Evolutionary conservation across 2,113 vertebrate genomes (phyloP), one percentile per base, ranked within the genome.

Genomic region (Rhynchomys soricoides): DNA sequence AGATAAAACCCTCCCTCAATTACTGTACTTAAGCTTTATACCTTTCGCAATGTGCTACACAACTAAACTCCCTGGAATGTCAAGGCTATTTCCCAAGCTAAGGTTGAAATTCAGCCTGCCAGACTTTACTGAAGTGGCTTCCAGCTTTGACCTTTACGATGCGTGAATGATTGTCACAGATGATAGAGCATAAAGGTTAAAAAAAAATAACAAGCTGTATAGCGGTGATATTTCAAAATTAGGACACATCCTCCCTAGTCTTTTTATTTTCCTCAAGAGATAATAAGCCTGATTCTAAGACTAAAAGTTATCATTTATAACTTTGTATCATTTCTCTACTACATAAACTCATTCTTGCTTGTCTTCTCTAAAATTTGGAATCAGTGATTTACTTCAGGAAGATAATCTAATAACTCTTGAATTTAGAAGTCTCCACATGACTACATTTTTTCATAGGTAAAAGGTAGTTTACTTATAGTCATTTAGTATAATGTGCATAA

Each of bases 1-100:
- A 94, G 37, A 16, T 86, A 94, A 93, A 78, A 90, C 66, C 52
- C 24, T 85, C 48, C 71, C 96, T 95, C 91, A 94, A 97, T 77
- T 97, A 94, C 92, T 97, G 52, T 95, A 40, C 94, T 97, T 95
- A 94, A 97, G 95, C 40, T 88, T 91, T 96, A 82, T 96, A 62
- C 91, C 74, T 62, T 95, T 95, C 26, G 11, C 79, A 90, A 40
- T 89, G 91, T 93, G 50, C 62, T 89, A 68, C 3, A 62, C 37
- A 86, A 57, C 66, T 93, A 95, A 96, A 85, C 22, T 16, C 6
- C 62, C 43, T 90, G 64, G 48, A 92, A 93, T 81, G 68, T 79
- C 74, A 92, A 92, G 73, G 82, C 57, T 66, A 81, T 89, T 87
- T 55, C 7, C 86, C 48, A 21, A 88, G 77, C 83, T 86, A 86